Evolutionary conservation across 2,888 invertebrate genomes (phyloP).

Genomic region (Parnassius smintheus): DNA sequence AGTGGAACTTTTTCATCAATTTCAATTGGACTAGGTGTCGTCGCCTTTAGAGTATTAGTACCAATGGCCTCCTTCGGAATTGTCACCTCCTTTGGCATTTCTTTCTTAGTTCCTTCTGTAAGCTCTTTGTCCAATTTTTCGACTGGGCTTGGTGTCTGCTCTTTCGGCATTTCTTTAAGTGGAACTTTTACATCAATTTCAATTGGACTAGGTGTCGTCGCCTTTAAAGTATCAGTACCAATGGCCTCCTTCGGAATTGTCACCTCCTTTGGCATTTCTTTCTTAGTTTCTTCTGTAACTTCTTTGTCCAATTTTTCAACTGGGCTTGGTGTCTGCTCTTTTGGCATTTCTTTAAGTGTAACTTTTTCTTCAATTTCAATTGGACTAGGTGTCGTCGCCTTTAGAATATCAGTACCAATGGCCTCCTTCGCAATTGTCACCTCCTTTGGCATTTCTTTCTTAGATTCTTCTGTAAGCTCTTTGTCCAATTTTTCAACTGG

Average conservation of each 20-base stretch:
- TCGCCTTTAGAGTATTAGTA: neutral
- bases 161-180: no score
- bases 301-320: constrained; percentile 20
- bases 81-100: neutral
- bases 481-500: neutral
- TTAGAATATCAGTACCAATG: no score
- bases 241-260: no score
- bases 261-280: neutral
- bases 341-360: no score
- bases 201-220: no score
- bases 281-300: neutral
- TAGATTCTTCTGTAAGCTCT: neutral
- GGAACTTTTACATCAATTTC: no score
- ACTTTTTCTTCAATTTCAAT: no score
- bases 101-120: neutral
- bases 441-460: constrained; percentile 14
- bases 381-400: no score
- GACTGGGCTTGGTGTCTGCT: neutral
- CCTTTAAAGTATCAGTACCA: no score
- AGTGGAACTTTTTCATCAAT: neutral
- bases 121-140: neutral
- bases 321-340: neutral
- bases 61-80: neutral
- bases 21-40: neutral
- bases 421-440: constrained; percentile 1